Conservation (phyloP, 35 echinoderm and acorn worm species). For the Strongylocentrotus purpuratus region DNA sequence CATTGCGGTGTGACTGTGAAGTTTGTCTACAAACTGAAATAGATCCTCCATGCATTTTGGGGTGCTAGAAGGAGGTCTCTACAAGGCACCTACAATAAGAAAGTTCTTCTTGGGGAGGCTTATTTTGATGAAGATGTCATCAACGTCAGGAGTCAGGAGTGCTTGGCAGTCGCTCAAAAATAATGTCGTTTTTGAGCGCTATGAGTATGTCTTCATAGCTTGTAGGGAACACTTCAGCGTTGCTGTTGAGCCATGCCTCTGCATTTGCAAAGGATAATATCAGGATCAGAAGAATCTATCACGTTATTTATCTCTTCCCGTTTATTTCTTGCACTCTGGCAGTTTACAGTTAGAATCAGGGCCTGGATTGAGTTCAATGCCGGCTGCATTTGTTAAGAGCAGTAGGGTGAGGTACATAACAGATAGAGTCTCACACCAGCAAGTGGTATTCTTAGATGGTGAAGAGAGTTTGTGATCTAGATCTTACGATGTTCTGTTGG, state of each 20-base stretch:
- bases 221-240: constrained; percentile 27
- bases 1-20: too few relatives aligned
- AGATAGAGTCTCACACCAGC: background rate
- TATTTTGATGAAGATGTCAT: too few relatives aligned
- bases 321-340: constrained; percentile 45
- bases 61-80: too few relatives aligned
- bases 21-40: too few relatives aligned
- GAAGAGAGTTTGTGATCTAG: background rate
- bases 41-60: too few relatives aligned
- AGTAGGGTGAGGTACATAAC: constrained; percentile 39
- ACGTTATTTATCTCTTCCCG: background rate
- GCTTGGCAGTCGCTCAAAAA: too few relatives aligned
- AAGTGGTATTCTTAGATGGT: background rate
- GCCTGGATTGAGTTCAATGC: constrained; percentile 58
- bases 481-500: too few relatives aligned
- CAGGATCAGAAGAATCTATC: constrained; percentile 7
- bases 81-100: too few relatives aligned
- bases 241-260: constrained; percentile 52
- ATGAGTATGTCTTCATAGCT: background rate
- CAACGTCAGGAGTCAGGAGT: too few relatives aligned
- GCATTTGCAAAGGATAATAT: constrained; percentile 45
- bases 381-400: constrained; percentile 47
- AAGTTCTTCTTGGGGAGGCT: too few relatives aligned
- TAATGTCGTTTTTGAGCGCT: background rate
- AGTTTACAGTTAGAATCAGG: constrained; percentile 41